Conservation (phyloP, 2,888 invertebrate genomes). For the Dioctria rufipes region DNA sequence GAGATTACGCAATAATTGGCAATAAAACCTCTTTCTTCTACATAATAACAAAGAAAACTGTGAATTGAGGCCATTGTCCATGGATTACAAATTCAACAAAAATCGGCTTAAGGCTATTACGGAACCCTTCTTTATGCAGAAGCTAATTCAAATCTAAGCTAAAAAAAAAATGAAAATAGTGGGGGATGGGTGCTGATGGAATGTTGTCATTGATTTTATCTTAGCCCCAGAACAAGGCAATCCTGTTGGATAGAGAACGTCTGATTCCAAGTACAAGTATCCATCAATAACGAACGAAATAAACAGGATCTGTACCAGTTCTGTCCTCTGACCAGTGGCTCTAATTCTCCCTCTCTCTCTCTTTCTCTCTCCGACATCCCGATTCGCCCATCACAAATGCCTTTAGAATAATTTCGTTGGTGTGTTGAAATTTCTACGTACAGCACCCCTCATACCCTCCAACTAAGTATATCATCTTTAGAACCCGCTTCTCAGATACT, state of each 20-base stretch:
- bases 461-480: constrained; percentile 1
- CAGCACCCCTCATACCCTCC: constrained; percentile 10
- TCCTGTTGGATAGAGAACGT: constrained; percentile 2
- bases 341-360: not conserved
- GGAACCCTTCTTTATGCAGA: constrained; percentile 12
- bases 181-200: not conserved
- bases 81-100: constrained; percentile 47
- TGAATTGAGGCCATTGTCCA: constrained; percentile 39
- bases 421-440: constrained; percentile 20
- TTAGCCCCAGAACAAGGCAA: constrained; percentile 39
- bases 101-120: constrained; percentile 47
- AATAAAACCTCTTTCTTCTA: constrained; percentile 38
- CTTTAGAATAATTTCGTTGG: constrained; percentile 40
- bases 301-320: constrained; percentile 10
- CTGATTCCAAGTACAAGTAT: constrained; percentile 41
- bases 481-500: not conserved
- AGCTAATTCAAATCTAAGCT: constrained; percentile 39
- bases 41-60: not conserved
- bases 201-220: constrained; percentile 50
- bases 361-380: not conserved
- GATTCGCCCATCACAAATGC: constrained; percentile 1
- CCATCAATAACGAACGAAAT: constrained; percentile 43
- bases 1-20: constrained; percentile 40
- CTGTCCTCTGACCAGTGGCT: constrained; percentile 11
- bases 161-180: not conserved